Evolutionary conservation across 2,888 invertebrate species (phyloP), one percentile per base, ranked within the genome.

Genomic region (Apodemia arnacis): DNA sequence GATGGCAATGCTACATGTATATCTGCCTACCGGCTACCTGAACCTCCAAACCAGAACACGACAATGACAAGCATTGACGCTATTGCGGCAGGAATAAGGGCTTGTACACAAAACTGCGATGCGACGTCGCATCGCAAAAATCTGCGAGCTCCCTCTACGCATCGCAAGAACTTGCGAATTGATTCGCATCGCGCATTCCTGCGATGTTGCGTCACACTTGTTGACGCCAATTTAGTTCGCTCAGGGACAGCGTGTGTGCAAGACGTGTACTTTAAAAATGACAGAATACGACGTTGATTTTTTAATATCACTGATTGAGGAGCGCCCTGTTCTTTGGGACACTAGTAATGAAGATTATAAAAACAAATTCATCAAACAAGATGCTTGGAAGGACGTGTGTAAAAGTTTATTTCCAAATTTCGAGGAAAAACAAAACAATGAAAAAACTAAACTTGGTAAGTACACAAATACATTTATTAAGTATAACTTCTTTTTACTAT

Each of bases 341-440:
- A 91, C 87, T 83, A 92, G 91, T 91, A 86, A 91, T 84, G 93
- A 93, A 84, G 82, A 91, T 91, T 92, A 90, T 79, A 79, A 79
- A 90, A 91, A 92, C 69, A 92, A 87, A 92, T 89, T 81, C 41
- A 78, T 85, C 49, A 85, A 85, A 85, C 80, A 80, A 80, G 90
- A 91, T 84, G 91, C 82, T 85, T 93, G 92, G 91, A 93, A 91
- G 87, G 76, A 84, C 85, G 90, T 91, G 31, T 92, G 93, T 89
- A 84, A 91, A 89, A 86, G 87, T 87, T 89, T 93, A 87, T 91
- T 89, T 91, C 85, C 69, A 79, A 79, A 79, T 79, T 79, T 79
- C 69, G 31, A 70, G 31, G 79, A 49, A 87, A 91, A 91, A 90
- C 91, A 91, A 87, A 90, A 89, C 86, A 91, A 80, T 87, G 91